phyloP scores from a whole-genome alignment of 2,797 vertebrate species.

The Xenops minutus region DNA sequence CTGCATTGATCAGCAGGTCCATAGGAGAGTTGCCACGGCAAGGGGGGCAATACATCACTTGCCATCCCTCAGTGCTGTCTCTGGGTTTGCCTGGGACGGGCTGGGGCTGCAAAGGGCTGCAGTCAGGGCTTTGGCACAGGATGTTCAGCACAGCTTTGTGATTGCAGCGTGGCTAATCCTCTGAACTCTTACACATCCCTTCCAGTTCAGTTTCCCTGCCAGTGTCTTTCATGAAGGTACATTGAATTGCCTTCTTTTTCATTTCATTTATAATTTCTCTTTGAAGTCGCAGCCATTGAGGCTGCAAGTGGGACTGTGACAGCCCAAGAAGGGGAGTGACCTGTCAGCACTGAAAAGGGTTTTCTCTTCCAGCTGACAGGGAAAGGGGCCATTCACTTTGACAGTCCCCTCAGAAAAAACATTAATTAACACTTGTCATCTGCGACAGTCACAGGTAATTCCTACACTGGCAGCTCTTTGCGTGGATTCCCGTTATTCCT shows the following conservation, averaged over 20 bases:
- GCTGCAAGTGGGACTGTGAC: neutral
- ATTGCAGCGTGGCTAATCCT: neutral
- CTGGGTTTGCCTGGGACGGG: neutral
- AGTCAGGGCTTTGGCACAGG: neutral
- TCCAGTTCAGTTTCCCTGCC: neutral
- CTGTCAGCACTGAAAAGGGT: neutral
- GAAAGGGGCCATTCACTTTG: neutral
- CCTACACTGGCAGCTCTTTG: neutral
- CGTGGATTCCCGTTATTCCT: neutral
- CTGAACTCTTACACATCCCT: neutral
- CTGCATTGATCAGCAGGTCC: neutral
- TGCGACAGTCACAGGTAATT: slow-evolving; percentile 10
- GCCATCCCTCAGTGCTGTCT: neutral
- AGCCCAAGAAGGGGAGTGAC: neutral
- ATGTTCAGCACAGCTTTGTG: neutral
- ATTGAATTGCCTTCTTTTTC: neutral
- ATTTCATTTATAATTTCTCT: neutral
- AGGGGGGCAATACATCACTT: neutral
- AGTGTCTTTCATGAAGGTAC: neutral
- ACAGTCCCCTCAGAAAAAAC: neutral
- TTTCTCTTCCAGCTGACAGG: neutral
- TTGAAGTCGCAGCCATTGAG: accelerated
- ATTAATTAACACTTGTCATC: slow-evolving; percentile 34
- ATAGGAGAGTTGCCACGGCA: slow-evolving; percentile 5
- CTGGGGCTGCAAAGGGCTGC: neutral